phyloP scores from a whole-genome alignment of 2,888 invertebrate genomes.

The Trichopoda pennipes region DNA sequence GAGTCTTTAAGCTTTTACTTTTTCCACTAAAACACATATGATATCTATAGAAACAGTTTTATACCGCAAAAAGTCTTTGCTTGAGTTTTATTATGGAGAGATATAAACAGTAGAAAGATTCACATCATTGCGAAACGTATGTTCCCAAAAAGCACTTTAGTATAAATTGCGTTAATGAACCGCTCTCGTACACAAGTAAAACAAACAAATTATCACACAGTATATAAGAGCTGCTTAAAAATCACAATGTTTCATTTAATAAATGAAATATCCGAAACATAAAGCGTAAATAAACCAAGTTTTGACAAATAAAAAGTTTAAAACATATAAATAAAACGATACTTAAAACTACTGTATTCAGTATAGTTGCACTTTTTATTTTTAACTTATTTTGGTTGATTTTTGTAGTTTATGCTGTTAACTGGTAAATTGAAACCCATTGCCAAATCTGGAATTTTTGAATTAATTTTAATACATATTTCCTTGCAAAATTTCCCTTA shows the following conservation, averaged over 20 bases:
- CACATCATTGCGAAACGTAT: too few species aligned
- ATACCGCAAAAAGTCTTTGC: too few species aligned
- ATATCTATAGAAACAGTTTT: too few species aligned
- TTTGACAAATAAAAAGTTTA: conserved; percentile 46
- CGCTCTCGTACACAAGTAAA: conserved; percentile 4
- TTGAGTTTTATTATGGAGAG: too few species aligned
- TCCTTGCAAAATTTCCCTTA: not conserved
- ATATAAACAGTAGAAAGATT: too few species aligned
- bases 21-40: too few species aligned
- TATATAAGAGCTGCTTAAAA: conserved; percentile 38
- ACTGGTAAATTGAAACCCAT: conserved; percentile 63
- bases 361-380: conserved; percentile 34
- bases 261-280: not conserved
- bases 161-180: not conserved
- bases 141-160: too few species aligned
- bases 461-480: conserved; percentile 72
- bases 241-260: conserved; percentile 23
- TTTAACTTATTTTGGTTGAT: conserved; percentile 14
- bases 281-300: conserved; percentile 39
- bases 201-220: conserved; percentile 16
- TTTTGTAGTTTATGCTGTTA: not conserved
- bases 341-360: conserved; percentile 14
- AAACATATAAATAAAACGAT: conserved; percentile 28
- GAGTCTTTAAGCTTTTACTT: too few species aligned
- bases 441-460: conserved; percentile 75